Evolutionary conservation across 2,113 vertebrate species (phyloP).

Genomic region (Lepus timidus): DNA sequence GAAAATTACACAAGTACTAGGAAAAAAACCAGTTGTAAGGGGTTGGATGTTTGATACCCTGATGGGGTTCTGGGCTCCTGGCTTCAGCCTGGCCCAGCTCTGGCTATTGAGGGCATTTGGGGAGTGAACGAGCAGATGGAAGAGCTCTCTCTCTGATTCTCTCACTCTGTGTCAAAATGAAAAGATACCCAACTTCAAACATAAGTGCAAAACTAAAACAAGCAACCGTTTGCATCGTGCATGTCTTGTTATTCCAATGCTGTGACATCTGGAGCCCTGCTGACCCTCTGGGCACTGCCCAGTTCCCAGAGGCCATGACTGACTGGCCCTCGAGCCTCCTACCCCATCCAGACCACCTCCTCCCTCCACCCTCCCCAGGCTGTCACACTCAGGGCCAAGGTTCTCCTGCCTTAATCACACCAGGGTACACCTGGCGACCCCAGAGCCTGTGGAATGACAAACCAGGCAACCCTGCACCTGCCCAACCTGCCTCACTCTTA

Average conservation of each 20-base stretch:
- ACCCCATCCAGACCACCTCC: not conserved
- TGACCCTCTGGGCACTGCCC: not conserved
- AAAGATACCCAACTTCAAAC: not conserved
- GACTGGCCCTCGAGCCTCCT: not conserved
- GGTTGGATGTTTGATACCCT: no score
- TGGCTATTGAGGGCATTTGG: no score
- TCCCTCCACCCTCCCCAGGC: not conserved
- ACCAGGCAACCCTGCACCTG: not conserved
- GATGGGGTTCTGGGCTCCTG: no score
- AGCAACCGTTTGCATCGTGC: not conserved
- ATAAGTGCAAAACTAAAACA: not conserved
- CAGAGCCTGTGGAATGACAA: not conserved
- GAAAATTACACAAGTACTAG: not conserved
- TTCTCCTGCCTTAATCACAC: not conserved
- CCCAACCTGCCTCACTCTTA: not conserved
- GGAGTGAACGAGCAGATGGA: no score
- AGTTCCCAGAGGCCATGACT: not conserved
- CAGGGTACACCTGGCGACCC: no score
- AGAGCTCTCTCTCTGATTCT: no score
- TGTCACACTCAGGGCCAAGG: not conserved
- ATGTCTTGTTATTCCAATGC: not conserved
- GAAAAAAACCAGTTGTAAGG: no score
- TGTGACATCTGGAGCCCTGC: not conserved
- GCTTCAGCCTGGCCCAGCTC: no score
- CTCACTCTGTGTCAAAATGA: no score